Evolutionary conservation across 2,888 invertebrate species (phyloP).

Genomic region (Heteromyza rotundicornis): DNA sequence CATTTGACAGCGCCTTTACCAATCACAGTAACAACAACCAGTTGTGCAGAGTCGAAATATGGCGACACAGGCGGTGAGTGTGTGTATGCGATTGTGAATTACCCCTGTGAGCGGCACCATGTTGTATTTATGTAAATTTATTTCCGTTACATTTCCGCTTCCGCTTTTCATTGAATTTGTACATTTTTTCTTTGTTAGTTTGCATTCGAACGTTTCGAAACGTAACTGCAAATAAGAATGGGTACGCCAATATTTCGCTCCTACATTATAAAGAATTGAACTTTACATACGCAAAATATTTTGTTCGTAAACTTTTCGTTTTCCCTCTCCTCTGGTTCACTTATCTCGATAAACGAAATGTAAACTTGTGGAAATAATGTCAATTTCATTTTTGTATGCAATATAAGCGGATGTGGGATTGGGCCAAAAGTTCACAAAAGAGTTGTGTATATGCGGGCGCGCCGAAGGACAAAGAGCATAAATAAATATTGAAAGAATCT

Average conservation of each 20-base stretch:
- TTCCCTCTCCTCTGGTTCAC: background rate
- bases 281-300: too few species aligned
- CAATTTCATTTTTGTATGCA: conserved; percentile 4
- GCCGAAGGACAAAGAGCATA: too few species aligned
- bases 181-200: background rate
- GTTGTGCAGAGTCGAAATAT: background rate
- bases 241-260: too few species aligned
- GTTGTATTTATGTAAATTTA: conserved; percentile 48
- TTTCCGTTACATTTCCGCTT: conserved; percentile 54
- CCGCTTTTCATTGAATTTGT: conserved; percentile 31
- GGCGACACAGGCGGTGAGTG: background rate
- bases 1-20: background rate
- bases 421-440: background rate
- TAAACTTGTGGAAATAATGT: background rate
- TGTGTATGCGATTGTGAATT: background rate
- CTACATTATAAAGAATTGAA: too few species aligned
- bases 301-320: too few species aligned
- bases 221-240: background rate
- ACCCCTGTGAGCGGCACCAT: background rate
- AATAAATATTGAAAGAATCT: too few species aligned
- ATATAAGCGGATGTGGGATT: background rate
- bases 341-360: conserved; percentile 1
- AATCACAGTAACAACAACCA: background rate
- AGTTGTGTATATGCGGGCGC: background rate
- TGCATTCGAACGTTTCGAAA: too few species aligned